A percentile compares a stretch with the other conserved stretches of the same genome.
These are phyloP conservation scores for Sebastes schlegelii DNA, from an alignment of 2,113 vertebrate genomes.

Conservation along the genomic window DNA sequence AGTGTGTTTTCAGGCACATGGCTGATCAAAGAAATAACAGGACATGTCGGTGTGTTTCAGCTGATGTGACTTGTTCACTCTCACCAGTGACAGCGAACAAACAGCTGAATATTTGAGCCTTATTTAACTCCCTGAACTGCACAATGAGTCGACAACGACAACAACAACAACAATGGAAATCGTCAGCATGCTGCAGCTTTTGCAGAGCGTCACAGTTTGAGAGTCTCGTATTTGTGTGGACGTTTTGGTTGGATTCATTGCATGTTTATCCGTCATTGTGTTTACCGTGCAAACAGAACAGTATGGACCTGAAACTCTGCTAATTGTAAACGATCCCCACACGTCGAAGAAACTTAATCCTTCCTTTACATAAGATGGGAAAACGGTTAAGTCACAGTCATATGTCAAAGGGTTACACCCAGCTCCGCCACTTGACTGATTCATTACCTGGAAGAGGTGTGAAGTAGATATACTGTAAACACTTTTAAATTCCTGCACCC, in stretches of 20 bases:
- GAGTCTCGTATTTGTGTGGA: neutral
- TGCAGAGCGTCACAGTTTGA: neutral
- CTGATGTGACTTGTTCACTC: slow-evolving; percentile 10
- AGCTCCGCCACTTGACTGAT: slow-evolving; percentile 18
- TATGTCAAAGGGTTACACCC: slow-evolving; percentile 11
- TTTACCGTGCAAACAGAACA: slow-evolving; percentile 12
- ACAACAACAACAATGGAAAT: slow-evolving; percentile 6
- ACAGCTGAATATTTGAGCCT: slow-evolving; percentile 25
- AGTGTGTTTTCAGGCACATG: neutral
- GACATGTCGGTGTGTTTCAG: slow-evolving; percentile 10
- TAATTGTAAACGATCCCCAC: slow-evolving; percentile 38
- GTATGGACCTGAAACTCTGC: slow-evolving; percentile 24
- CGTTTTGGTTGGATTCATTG: neutral
- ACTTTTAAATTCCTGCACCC: neutral
- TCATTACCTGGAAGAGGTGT: slow-evolving; percentile 26
- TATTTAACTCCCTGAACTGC: slow-evolving; percentile 22
- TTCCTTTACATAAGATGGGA: slow-evolving; percentile 48
- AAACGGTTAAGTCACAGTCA: slow-evolving; percentile 31
- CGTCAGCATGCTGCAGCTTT: slow-evolving; percentile 22
- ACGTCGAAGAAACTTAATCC: slow-evolving; percentile 48
- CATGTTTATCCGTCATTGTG: neutral
- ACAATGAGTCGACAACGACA: slow-evolving; percentile 23
- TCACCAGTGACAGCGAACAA: slow-evolving; percentile 20
- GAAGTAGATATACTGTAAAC: neutral
- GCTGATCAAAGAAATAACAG: slow-evolving; percentile 3